These are phyloP conservation scores for Meteorus sp. DNA, from an alignment of 1,140 invertebrate species.

Conservation along the genomic window DNA sequence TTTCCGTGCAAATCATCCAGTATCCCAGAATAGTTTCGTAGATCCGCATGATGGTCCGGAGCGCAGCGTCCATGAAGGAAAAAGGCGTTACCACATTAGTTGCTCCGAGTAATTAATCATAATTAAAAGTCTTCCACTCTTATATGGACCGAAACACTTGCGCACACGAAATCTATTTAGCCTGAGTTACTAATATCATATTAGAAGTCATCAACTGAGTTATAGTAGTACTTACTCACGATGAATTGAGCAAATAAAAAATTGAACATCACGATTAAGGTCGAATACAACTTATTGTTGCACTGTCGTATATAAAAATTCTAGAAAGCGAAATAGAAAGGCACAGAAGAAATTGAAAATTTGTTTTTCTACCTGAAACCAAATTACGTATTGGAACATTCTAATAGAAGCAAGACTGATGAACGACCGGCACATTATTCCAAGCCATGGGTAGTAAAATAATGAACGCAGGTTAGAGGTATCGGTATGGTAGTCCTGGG, in stretches of 20 bases:
- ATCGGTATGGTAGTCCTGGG: conserved; percentile 40
- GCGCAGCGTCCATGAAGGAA: conserved; percentile 53
- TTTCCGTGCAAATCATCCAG: neutral
- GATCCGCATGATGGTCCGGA: conserved; percentile 37
- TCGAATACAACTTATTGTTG: no score
- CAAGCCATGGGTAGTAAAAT: conserved; percentile 15
- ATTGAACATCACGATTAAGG: no score
- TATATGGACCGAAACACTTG: no score
- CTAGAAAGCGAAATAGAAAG: no score
- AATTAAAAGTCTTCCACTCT: conserved; percentile 19
- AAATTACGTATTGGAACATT: conserved; percentile 52
- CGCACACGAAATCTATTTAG: no score
- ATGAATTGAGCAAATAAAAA: no score
- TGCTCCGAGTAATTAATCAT: conserved; percentile 16
- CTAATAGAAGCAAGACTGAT: conserved; percentile 23
- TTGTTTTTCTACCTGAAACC: conserved; percentile 44
- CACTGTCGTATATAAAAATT: no score
- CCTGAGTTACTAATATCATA: no score
- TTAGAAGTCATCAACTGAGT: no score
- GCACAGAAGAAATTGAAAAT: neutral
- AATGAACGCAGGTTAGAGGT: conserved; percentile 46
- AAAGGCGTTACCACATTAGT: conserved; percentile 46
- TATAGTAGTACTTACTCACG: no score
- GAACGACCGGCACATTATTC: conserved; percentile 40
- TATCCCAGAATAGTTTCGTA: conserved; percentile 31